Conservation (phyloP, 2,113 vertebrate species). For the Xiphophorus couchianus region DNA sequence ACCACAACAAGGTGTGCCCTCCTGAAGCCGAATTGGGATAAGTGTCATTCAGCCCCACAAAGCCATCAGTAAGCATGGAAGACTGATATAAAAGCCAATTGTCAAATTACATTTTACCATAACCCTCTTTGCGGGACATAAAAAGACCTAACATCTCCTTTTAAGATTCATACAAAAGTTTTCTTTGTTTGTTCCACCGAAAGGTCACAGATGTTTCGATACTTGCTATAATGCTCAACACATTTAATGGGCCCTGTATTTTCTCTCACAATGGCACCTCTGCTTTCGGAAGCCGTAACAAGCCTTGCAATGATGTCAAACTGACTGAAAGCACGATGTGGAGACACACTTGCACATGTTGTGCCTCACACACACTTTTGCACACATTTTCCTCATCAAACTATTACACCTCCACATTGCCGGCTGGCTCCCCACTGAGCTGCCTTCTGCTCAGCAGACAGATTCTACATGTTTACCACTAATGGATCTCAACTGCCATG, state of each 20-base stretch:
- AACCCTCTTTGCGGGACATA: neutral
- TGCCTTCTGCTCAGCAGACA: constrained; percentile 70
- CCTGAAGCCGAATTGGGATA: neutral
- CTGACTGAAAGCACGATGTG: constrained; percentile 39
- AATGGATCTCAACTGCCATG: constrained; percentile 69
- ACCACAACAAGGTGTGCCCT: too few relatives aligned
- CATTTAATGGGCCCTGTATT: constrained; percentile 65
- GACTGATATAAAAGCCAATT: neutral
- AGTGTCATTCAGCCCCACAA: neutral
- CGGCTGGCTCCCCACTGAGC: constrained; percentile 49
- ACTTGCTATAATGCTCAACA: constrained; percentile 44
- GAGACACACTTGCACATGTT: constrained; percentile 8
- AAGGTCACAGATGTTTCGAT: constrained; percentile 68
- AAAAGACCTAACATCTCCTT: constrained; percentile 20
- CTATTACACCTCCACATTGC: constrained; percentile 54
- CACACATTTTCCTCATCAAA: constrained; percentile 48
- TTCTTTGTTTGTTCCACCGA: constrained; percentile 57
- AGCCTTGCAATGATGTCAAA: constrained; percentile 46
- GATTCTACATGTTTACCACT: constrained; percentile 70
- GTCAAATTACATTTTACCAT: neutral
- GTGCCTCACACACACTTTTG: constrained; percentile 14
- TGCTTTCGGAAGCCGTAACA: constrained; percentile 57
- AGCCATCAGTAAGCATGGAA: neutral
- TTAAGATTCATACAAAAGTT: constrained; percentile 33
- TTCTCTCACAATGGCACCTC: constrained; percentile 47